Base-by-base conservation (phyloP, 1,140 invertebrate species). In the Rhysida immarginata region DNA sequence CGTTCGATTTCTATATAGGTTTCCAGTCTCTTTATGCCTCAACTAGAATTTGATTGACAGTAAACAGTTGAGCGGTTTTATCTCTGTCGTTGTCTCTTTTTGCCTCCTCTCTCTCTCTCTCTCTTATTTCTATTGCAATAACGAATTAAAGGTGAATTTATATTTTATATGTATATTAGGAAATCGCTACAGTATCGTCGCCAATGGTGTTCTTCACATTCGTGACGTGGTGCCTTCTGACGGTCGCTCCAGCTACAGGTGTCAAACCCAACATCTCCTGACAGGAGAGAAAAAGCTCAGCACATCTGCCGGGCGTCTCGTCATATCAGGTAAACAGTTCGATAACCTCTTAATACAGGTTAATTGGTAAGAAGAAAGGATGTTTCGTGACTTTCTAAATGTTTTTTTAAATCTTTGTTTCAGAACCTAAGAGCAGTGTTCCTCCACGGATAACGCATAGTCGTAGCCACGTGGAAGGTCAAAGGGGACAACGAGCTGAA, bases 131-230 rank as follows among this genome's bases (percentile, higher is more conserved):
- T n/a, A n/a, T n/a, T n/a, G n/a, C n/a, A n/a, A n/a, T n/a, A n/a
- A n/a, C n/a, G n/a, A n/a, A n/a, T n/a, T n/a, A n/a, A n/a, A n/a
- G n/a, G n/a, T n/a, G n/a, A n/a, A n/a, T n/a, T n/a, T n/a, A n/a
- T n/a, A n/a, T n/a, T n/a, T n/a, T n/a, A n/a, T n/a, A 35, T 35
- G 16, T 35, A 5, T 70, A 69, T 41, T 73, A 84, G 83, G 85
- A 63, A 82, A 81, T 59, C 86, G 89, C 71, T 88, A 90, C 72
- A 81, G 83, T 59, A 83, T 88, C 63, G 72, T 90, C 60, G 81
- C 82, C 56, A 88, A 83, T 61, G 88, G 88, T 3, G 87, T 90
- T 66, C 74, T 93, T 52, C 84, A 85, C 69, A 81, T 88, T 64
- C 81, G 78, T 63, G 77, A 83, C 56, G 82, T 82, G 52, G 79